phyloP scores from a whole-genome alignment of 2,888 invertebrate genomes.

The Agelastica alni region DNA sequence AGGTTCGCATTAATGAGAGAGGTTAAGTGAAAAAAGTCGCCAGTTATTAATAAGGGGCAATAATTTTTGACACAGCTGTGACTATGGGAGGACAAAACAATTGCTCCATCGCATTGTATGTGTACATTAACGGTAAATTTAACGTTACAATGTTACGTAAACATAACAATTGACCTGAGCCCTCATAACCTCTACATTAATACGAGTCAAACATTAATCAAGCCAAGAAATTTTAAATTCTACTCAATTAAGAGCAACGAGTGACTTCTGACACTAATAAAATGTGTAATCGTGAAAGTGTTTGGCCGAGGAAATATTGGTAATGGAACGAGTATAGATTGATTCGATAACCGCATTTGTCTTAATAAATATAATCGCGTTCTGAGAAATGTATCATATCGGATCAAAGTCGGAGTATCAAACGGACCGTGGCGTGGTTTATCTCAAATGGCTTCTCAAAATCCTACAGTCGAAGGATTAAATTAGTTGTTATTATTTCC shows the following conservation, averaged over 20 bases:
- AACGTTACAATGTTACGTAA: slow-evolving; percentile 44
- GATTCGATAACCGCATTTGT: slow-evolving; percentile 8
- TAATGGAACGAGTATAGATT: slow-evolving; percentile 15
- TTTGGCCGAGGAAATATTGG: slow-evolving; percentile 17
- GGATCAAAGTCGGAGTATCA: slow-evolving; percentile 7
- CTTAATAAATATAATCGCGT: slow-evolving; percentile 8
- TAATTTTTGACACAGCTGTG: slow-evolving; percentile 47
- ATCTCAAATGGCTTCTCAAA: too few species aligned
- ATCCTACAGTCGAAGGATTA: too few species aligned
- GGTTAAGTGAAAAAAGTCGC: slow-evolving; percentile 35
- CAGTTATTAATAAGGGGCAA: slow-evolving; percentile 42
- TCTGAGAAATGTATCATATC: slow-evolving; percentile 6
- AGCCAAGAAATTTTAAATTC: slow-evolving; percentile 41
- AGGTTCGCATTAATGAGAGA: slow-evolving; percentile 29
- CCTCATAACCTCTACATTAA: slow-evolving; percentile 49
- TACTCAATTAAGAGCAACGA: slow-evolving; percentile 40
- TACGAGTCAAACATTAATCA: slow-evolving; percentile 47
- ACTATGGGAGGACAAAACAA: slow-evolving; percentile 46
- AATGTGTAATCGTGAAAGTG: slow-evolving; percentile 34
- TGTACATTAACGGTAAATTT: slow-evolving; percentile 26
- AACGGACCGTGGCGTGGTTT: neutral
- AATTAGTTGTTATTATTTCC: too few species aligned
- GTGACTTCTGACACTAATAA: slow-evolving; percentile 43
- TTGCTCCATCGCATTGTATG: slow-evolving; percentile 41
- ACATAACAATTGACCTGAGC: slow-evolving; percentile 48